Conservation (phyloP, 2,797 vertebrate species). For the Cynodonichthys magdalenae region DNA sequence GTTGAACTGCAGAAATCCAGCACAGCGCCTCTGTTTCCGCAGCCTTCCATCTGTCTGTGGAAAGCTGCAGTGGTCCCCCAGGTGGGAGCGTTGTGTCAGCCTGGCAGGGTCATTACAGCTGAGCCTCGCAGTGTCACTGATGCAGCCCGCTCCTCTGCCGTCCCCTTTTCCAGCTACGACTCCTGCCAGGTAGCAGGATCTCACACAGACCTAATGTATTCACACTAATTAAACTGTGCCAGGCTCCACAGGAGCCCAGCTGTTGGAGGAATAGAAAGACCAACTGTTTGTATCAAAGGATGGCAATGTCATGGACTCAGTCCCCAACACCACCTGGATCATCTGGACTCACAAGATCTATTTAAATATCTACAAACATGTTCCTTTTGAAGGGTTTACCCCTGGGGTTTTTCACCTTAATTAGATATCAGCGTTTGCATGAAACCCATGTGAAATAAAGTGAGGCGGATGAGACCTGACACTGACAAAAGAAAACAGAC, state of each 20-base stretch:
- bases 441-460: constrained; percentile 14
- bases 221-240: constrained; percentile 83
- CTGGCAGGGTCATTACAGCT: constrained; percentile 74
- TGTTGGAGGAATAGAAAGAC: constrained; percentile 70
- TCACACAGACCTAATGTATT: constrained; percentile 82
- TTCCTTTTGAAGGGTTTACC: constrained; percentile 13
- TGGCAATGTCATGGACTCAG: constrained; percentile 50
- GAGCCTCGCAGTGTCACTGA: constrained; percentile 64
- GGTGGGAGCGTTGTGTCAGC: constrained; percentile 67
- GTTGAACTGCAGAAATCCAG: constrained; percentile 66
- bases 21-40: constrained; percentile 56
- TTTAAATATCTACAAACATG: constrained; percentile 31
- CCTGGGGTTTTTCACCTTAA: constrained; percentile 2
- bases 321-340: constrained; percentile 47
- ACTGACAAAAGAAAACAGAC: background rate
- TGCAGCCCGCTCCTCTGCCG: constrained; percentile 63
- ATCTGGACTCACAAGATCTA: constrained; percentile 21
- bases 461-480: constrained; percentile 8
- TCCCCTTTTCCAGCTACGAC: constrained; percentile 65
- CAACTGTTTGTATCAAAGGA: constrained; percentile 67
- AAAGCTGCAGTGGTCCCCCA: constrained; percentile 68
- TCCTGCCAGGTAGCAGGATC: constrained; percentile 81
- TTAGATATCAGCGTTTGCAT: constrained; percentile 20
- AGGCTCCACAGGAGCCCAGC: constrained; percentile 72
- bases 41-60: constrained; percentile 77